Evolutionary conservation across 2,113 vertebrate genomes (phyloP).

Genomic region (Scomber colias): DNA sequence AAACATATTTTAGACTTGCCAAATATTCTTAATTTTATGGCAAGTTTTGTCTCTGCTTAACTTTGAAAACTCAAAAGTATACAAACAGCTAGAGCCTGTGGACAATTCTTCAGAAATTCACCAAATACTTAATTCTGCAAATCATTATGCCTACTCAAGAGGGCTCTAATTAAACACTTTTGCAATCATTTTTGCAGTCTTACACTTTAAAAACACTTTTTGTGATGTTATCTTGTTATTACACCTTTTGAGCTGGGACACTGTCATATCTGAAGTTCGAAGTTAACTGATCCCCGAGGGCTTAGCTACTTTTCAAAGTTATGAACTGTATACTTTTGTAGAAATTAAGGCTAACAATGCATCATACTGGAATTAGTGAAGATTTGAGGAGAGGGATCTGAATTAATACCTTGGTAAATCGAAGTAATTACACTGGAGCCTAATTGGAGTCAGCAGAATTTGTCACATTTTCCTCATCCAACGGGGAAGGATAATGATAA

Average conservation of each 20-base stretch:
- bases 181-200: background rate
- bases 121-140: background rate
- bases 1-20: background rate
- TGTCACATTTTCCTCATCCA: slow-evolving; percentile 64
- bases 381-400: slow-evolving; percentile 61
- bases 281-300: background rate
- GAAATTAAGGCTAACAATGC: slow-evolving; percentile 54
- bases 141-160: background rate
- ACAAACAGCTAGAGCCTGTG: background rate
- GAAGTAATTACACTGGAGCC: slow-evolving; percentile 74
- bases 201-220: background rate
- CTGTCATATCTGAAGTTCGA: background rate
- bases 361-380: slow-evolving; percentile 68
- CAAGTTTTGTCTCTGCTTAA: background rate
- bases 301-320: slow-evolving; percentile 17
- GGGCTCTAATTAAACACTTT: background rate
- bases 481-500: slow-evolving; percentile 51
- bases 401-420: slow-evolving; percentile 78
- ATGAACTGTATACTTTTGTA: slow-evolving; percentile 4
- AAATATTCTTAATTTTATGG: background rate
- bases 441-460: slow-evolving; percentile 77
- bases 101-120: background rate
- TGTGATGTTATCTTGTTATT: too few relatives aligned
- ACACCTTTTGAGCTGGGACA: too few relatives aligned
- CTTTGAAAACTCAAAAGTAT: background rate